Percentiles rank a stretch among this genome's conserved stretches.
phyloP scores from a whole-genome alignment of 2,888 invertebrate species.

The Unio delphinus region DNA sequence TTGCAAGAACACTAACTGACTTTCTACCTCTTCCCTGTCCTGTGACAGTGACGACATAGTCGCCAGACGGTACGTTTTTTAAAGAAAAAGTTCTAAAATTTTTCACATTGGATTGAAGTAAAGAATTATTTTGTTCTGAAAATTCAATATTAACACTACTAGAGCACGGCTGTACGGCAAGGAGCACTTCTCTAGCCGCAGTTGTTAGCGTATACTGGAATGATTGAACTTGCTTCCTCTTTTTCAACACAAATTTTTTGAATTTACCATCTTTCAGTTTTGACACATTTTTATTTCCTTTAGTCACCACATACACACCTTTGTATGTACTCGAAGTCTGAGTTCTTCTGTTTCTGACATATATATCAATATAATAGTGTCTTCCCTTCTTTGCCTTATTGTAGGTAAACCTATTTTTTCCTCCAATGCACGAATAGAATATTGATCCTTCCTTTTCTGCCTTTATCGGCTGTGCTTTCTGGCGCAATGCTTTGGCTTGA shows the following conservation, averaged over 20 bases:
- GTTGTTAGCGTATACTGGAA: conserved; percentile 40
- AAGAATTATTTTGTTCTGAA: conserved; percentile 31
- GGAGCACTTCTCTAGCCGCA: conserved; percentile 28
- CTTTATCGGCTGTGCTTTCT: conserved; percentile 47
- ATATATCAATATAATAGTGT: conserved; percentile 76
- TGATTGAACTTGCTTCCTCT: conserved; percentile 25
- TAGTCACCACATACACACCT: conserved; percentile 59
- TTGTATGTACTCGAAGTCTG: conserved; percentile 75
- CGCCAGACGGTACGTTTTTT: conserved; percentile 42
- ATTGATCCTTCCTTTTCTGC: conserved; percentile 54
- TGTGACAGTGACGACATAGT: conserved; percentile 42
- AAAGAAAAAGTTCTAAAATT: conserved; percentile 42
- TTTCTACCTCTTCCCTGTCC: conserved; percentile 34
- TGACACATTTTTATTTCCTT: conserved; percentile 30
- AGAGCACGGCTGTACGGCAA: conserved; percentile 45
- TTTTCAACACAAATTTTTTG: conserved; percentile 40
- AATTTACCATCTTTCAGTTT: conserved; percentile 51
- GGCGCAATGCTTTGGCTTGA: conserved; percentile 28
- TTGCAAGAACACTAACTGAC: conserved; percentile 44
- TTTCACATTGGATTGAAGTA: conserved; percentile 41
- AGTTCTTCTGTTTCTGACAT: conserved; percentile 74
- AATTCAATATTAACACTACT: conserved; percentile 48
- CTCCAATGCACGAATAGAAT: conserved; percentile 73
- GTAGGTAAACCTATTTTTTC: conserved; percentile 74
- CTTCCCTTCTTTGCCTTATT: conserved; percentile 72